Evolutionary conservation across 2,113 vertebrate species (phyloP).

Genomic region (Spilogale gracilis): DNA sequence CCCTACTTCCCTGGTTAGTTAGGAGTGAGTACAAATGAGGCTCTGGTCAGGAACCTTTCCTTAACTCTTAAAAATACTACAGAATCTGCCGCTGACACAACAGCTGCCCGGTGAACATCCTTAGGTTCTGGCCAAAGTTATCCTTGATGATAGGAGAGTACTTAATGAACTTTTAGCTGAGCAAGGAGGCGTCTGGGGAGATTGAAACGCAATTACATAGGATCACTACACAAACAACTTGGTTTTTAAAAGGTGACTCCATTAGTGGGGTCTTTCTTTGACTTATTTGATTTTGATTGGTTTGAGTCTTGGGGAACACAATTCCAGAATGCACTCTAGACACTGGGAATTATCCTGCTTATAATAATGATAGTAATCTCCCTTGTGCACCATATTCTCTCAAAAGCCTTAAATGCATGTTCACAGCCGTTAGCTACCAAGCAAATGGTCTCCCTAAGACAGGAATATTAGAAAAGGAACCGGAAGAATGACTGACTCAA

Average conservation of each 20-base stretch:
- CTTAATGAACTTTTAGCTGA: not conserved
- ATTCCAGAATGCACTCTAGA: not conserved
- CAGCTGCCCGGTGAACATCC: not conserved
- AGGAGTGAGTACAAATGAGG: not conserved
- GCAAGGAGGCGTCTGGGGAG: not conserved
- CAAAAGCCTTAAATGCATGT: not conserved
- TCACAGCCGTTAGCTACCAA: not conserved
- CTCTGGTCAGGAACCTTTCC: not conserved
- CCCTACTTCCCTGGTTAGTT: not conserved
- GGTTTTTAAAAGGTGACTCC: not conserved
- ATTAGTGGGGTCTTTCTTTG: not conserved
- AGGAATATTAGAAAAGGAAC: not conserved
- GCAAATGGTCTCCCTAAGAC: not conserved
- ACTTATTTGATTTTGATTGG: not conserved
- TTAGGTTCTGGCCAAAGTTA: not conserved
- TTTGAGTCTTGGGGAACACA: not conserved
- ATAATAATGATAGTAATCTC: not conserved
- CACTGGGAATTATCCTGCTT: not conserved
- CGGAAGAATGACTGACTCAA: not conserved
- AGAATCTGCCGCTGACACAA: not conserved
- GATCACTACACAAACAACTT: not conserved
- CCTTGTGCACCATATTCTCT: not conserved
- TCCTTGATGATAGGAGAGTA: not conserved
- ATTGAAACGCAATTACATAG: not conserved
- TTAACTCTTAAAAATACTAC: not conserved